Conservation (phyloP, 1,140 invertebrate genomes). For the Drosophila bocki region DNA sequence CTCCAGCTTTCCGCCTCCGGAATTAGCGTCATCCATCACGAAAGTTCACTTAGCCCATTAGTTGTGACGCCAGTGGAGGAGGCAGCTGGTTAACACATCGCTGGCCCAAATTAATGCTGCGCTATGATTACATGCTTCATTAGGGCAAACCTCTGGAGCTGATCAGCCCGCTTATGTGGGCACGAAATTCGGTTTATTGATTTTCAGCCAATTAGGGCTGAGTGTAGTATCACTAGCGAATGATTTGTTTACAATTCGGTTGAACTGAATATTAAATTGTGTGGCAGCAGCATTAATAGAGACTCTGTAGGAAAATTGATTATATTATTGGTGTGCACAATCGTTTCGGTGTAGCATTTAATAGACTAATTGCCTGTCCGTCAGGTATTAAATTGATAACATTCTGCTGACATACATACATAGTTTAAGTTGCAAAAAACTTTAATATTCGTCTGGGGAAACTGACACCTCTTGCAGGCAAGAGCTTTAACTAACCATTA, state of each 20-base stretch:
- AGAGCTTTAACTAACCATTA: conserved; percentile 11
- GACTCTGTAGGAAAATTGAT: conserved; percentile 4
- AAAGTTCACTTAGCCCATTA: conserved; percentile 46
- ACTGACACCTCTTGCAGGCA: not conserved
- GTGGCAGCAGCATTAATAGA: not conserved
- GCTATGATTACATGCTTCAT: conserved; percentile 57
- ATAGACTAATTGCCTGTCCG: conserved; percentile 12
- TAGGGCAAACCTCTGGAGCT: conserved; percentile 26
- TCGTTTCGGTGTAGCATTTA: not conserved
- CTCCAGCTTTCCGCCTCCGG: conserved; percentile 42
- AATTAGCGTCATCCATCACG: conserved; percentile 71
- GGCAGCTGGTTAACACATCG: conserved; percentile 63
- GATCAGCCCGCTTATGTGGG: conserved; percentile 32
- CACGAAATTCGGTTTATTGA: conserved; percentile 38
- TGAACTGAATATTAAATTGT: conserved; percentile 20
- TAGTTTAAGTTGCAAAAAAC: not conserved
- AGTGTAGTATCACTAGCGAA: conserved; percentile 9
- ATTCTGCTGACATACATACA: not conserved
- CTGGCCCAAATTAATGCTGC: conserved; percentile 51
- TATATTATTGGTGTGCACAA: conserved; percentile 1
- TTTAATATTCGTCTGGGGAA: not conserved
- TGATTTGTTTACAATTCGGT: conserved; percentile 15
- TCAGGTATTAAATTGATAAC: conserved; percentile 5
- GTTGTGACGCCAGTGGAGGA: conserved; percentile 23
- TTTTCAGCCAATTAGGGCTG: conserved; percentile 21